Conservation (phyloP, 37 sponge, comb jelly and placozoan species). For the Beroe ovata region DNA sequence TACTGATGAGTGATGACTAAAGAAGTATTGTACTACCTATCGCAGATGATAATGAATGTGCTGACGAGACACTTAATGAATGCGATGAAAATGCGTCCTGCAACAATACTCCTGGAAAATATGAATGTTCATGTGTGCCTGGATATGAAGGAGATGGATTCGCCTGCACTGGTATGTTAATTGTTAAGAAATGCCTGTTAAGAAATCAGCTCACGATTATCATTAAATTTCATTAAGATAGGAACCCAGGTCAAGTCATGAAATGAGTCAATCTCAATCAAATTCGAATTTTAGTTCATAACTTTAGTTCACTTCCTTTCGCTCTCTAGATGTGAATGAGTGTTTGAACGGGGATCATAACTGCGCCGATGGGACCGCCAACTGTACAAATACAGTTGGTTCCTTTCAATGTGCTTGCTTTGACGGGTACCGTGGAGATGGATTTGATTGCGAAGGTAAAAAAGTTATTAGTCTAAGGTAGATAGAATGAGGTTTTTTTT, state of each 20-base stretch:
- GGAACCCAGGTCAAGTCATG: too few relatives aligned
- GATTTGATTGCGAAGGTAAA: neutral
- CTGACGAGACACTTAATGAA: neutral
- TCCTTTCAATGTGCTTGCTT: neutral
- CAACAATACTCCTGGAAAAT: neutral
- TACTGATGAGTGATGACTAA: too few relatives aligned
- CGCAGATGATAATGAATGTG: neutral
- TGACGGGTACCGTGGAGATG: neutral
- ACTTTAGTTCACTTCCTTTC: neutral
- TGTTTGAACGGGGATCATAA: neutral
- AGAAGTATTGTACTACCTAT: too few relatives aligned
- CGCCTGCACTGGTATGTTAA: neutral
- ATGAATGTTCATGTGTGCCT: neutral
- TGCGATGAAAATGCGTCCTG: neutral
- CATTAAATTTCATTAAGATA: too few relatives aligned
- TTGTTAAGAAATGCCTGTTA: too few relatives aligned
- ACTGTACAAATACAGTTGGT: neutral
- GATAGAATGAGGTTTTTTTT: too few relatives aligned
- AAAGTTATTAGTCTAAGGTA: too few relatives aligned
- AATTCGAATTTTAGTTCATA: too few relatives aligned
- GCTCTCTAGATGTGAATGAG: neutral
- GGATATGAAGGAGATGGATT: neutral
- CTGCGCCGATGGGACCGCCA: neutral
- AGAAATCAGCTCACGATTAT: too few relatives aligned
- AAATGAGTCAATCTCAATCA: too few relatives aligned